A percentile compares a stretch with the other conserved stretches of the same genome.
Conservation (phyloP, 2,797 vertebrate species). For the Macrochelys suwanniensis region DNA sequence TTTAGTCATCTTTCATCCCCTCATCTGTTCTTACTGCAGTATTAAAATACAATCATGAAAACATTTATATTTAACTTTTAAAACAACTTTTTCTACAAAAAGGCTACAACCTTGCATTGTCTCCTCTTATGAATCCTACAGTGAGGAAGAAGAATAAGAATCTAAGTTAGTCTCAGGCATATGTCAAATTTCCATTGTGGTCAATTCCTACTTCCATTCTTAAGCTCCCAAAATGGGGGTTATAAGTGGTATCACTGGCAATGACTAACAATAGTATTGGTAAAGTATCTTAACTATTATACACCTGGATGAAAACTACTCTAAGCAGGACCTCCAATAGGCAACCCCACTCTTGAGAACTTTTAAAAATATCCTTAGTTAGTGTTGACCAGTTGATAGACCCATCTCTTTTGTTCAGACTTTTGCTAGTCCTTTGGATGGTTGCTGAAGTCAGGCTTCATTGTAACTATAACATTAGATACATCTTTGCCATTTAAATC, state of each 20-base stretch:
- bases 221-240: not conserved
- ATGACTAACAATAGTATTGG: not conserved
- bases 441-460: not conserved
- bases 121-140: not conserved
- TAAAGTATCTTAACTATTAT: no score
- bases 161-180: not conserved
- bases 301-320: not conserved
- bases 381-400: not conserved
- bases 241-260: not conserved
- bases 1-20: not conserved
- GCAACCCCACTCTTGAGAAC: not conserved
- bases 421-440: not conserved
- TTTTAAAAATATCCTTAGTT: not conserved
- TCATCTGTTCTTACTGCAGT: not conserved
- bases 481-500: no score
- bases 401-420: not conserved
- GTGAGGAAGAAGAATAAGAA: not conserved
- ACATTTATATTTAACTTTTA: not conserved
- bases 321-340: not conserved
- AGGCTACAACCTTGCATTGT: not conserved
- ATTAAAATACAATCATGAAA: not conserved
- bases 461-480: not conserved
- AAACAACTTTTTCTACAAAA: not conserved
- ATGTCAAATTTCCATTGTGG: not conserved
- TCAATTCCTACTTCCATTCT: not conserved